Evolutionary conservation across 2,888 invertebrate genomes (phyloP).

Genomic region (Sesamia inferens): DNA sequence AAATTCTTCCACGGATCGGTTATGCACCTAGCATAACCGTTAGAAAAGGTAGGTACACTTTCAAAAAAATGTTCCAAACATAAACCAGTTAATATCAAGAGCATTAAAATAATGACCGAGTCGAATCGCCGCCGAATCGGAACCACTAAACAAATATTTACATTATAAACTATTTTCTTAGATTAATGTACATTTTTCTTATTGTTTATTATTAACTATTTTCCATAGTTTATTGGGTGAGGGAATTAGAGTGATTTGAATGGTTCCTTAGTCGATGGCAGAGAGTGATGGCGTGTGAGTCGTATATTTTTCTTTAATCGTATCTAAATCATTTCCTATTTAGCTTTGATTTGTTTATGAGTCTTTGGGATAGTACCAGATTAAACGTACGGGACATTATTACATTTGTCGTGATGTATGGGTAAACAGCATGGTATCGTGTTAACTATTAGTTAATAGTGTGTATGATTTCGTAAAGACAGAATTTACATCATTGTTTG

Average conservation of each 20-base stretch:
- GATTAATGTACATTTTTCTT: constrained; percentile 74
- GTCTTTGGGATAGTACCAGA: constrained; percentile 39
- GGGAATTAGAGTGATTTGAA: constrained; percentile 72
- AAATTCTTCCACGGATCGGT: too few relatives aligned
- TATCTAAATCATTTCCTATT: constrained; percentile 63
- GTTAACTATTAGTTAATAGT: constrained; percentile 48
- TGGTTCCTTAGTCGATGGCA: constrained; percentile 45
- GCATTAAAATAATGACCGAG: neutral
- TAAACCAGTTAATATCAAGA: neutral
- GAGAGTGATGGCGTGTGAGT: constrained; percentile 42
- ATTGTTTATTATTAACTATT: constrained; percentile 75
- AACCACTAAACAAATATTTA: constrained; percentile 59
- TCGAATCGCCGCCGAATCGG: constrained; percentile 65
- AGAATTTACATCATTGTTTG: constrained; percentile 35
- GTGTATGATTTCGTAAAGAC: constrained; percentile 38
- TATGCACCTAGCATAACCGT: too few relatives aligned
- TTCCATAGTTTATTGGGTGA: constrained; percentile 68
- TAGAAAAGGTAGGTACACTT: too few relatives aligned
- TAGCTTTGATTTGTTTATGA: constrained; percentile 50
- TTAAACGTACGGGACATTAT: constrained; percentile 50
- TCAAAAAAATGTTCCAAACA: neutral
- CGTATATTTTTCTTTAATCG: constrained; percentile 56
- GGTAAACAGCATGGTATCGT: constrained; percentile 26
- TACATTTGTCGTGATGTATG: constrained; percentile 56
- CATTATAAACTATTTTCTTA: constrained; percentile 70